These are phyloP conservation scores for Parnassius smintheus DNA, from an alignment of 2,888 invertebrate genomes.

Conservation along the genomic window DNA sequence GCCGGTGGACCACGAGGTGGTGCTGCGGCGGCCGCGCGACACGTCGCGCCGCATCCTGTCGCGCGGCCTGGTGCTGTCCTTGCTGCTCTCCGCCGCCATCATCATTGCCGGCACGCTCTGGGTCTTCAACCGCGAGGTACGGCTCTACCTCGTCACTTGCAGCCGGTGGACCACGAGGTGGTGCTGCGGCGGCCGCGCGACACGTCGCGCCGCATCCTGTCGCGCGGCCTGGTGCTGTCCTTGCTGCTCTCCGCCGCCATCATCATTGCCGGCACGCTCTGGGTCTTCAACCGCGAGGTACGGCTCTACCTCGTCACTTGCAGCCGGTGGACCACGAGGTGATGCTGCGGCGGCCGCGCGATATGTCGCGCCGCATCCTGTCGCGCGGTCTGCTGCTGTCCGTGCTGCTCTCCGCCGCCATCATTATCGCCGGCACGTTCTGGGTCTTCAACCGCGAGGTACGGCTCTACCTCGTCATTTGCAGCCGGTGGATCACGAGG, in stretches of 20 bases:
- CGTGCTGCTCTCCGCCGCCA: constrained; percentile 94
- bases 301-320: constrained; percentile 65
- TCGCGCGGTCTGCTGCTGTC: constrained; percentile 92
- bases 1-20: constrained; percentile 98
- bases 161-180: constrained; percentile 99
- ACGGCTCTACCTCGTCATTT: constrained; percentile 65
- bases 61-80: constrained; percentile 91
- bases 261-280: constrained; percentile 97
- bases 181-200: constrained; percentile 95
- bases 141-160: constrained; percentile 78
- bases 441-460: constrained; percentile 99
- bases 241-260: constrained; percentile 96
- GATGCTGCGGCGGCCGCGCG: constrained; percentile 94
- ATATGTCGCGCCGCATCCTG: constrained; percentile 97
- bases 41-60: constrained; percentile 98
- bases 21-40: constrained; percentile 94
- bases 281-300: constrained; percentile 98
- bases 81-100: constrained; percentile 94
- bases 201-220: constrained; percentile 97
- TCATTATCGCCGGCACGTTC: constrained; percentile 97
- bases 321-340: constrained; percentile 99
- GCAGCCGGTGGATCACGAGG: constrained; percentile 99
- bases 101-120: constrained; percentile 98
- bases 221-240: constrained; percentile 91
- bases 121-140: constrained; percentile 97